Evolutionary conservation across 23 tunicate genomes (phyloP).

Genomic region (Trididemnum miniatum): DNA sequence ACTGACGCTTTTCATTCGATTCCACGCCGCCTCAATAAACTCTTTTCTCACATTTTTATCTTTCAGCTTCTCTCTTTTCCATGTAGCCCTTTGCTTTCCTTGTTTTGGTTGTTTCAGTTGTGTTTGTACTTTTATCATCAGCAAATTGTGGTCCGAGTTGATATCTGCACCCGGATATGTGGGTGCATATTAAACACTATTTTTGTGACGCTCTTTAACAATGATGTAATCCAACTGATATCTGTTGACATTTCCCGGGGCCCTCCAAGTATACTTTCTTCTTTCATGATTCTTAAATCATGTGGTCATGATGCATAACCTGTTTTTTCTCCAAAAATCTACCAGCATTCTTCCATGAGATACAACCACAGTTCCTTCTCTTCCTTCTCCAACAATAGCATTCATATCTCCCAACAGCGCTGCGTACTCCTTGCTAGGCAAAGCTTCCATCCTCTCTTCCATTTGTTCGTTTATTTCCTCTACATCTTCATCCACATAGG

Average conservation of each 20-base stretch:
- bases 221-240: not conserved
- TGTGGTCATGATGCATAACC: not conserved
- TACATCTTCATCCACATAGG: too few species aligned
- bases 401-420: too few species aligned
- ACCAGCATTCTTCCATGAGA: not conserved
- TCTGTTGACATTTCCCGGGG: not conserved
- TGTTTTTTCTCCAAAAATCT: not conserved
- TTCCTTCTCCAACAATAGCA: too few species aligned
- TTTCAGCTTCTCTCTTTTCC: not conserved
- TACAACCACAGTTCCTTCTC: too few species aligned
- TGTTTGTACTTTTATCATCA: not conserved
- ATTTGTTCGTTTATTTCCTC: too few species aligned
- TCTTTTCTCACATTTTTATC: not conserved
- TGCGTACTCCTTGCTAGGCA: too few species aligned
- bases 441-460: too few species aligned
- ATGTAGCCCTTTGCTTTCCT: not conserved
- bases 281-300: not conserved
- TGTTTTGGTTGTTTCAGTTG: not conserved
- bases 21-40: not conserved
- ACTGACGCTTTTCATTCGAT: not conserved
- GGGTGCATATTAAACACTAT: not conserved
- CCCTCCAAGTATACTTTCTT: not conserved
- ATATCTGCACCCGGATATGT: not conserved
- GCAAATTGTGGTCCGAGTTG: not conserved
- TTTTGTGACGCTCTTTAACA: not conserved